Evolutionary conservation across 1,140 invertebrate genomes (phyloP).

Genomic region (Aphelinus certus): DNA sequence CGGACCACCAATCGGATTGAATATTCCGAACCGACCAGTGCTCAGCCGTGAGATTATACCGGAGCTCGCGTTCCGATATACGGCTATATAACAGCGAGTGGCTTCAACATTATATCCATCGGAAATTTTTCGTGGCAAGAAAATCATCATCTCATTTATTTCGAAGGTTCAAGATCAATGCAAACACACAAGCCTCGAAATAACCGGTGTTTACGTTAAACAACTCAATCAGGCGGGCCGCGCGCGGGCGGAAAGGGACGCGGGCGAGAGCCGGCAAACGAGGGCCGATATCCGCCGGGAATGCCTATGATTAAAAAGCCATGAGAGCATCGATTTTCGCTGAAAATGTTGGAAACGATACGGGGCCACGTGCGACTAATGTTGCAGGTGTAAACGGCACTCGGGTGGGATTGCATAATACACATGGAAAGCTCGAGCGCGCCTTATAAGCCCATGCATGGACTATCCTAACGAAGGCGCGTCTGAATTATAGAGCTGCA

Average conservation of each 20-base stretch:
- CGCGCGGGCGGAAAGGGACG: background rate
- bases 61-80: too few species aligned
- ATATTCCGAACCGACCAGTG: too few species aligned
- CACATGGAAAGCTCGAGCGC: background rate
- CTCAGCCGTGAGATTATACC: too few species aligned
- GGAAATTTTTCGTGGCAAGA: too few species aligned
- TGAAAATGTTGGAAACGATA: conserved; percentile 5
- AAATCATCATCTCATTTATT: background rate
- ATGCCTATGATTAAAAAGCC: conserved; percentile 12
- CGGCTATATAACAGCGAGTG: too few species aligned
- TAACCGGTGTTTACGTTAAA: background rate
- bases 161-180: background rate
- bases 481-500: too few species aligned
- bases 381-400: conserved; percentile 27
- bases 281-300: background rate
- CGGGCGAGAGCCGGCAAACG: too few species aligned
- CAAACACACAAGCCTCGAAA: background rate
- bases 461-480: too few species aligned
- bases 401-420: conserved; percentile 24
- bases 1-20: too few species aligned
- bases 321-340: conserved; percentile 5
- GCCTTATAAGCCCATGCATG: background rate
- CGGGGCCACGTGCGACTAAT: conserved; percentile 15
- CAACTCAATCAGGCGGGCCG: conserved; percentile 3
- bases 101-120: too few species aligned